Percentiles rank a stretch among this genome's conserved stretches.
Evolutionary conservation across 1,140 invertebrate genomes (phyloP).

Genomic region (Nasonia longicornis): DNA sequence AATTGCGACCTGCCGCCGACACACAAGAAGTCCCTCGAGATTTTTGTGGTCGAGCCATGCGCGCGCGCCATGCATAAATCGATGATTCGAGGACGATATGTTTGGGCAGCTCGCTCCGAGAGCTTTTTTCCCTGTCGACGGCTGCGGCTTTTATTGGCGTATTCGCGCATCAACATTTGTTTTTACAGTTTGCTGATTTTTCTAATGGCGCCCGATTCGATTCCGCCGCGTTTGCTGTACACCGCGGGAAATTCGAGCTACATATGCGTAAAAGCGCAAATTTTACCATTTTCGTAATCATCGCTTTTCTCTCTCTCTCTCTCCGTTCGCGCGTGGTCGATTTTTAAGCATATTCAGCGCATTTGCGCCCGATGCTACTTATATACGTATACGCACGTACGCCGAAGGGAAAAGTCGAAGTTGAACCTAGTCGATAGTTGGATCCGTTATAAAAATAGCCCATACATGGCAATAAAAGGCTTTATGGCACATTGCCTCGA

Average conservation of each 20-base stretch:
- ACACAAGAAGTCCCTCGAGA: slow-evolving; percentile 7
- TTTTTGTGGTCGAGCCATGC: slow-evolving; percentile 2
- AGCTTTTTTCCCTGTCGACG: not conserved
- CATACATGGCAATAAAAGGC: not conserved
- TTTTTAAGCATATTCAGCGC: no score
- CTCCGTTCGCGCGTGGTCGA: no score
- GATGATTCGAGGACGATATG: not conserved
- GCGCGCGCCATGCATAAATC: slow-evolving; percentile 4
- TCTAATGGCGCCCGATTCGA: not conserved
- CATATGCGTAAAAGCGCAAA: not conserved
- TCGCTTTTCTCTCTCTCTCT: no score
- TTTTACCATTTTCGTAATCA: not conserved
- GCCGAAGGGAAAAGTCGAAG: not conserved
- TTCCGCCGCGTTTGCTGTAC: not conserved
- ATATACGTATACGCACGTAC: not conserved
- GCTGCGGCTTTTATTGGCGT: not conserved
- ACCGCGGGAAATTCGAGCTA: not conserved
- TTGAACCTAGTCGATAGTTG: not conserved
- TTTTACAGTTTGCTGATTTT: not conserved
- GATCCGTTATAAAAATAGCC: not conserved
- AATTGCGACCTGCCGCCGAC: not conserved
- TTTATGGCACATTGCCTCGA: not conserved
- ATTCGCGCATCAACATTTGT: not conserved
- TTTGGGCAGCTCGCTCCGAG: not conserved
- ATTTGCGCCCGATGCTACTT: no score